A percentile compares a stretch with the other conserved stretches of the same genome.
Evolutionary conservation across 2,888 invertebrate genomes (phyloP).

Genomic region (Erebia epiphron): DNA sequence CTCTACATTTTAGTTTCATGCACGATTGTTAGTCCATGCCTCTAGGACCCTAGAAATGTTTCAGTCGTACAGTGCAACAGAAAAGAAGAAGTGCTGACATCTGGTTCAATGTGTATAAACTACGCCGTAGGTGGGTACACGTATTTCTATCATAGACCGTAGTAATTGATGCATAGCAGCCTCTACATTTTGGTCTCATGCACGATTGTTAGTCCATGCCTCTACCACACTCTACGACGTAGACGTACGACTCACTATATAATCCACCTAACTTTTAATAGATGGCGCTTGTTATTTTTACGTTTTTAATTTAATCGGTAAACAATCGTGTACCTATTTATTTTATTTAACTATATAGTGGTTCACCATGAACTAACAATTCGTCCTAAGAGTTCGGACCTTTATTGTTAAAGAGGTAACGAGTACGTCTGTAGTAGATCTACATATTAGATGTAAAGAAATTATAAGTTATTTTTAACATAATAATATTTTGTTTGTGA

Average conservation of each 20-base stretch:
- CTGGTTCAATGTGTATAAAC: not conserved
- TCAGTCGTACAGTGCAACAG: too few species aligned
- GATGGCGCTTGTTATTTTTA: not conserved
- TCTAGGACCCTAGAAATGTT: too few species aligned
- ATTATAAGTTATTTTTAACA: too few species aligned
- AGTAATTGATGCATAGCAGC: not conserved
- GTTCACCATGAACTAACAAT: not conserved
- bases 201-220: not conserved
- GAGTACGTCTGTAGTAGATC: too few species aligned
- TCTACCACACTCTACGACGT: not conserved
- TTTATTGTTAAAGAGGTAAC: too few species aligned
- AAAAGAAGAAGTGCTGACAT: not conserved
- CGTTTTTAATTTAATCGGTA: not conserved
- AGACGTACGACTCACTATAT: not conserved
- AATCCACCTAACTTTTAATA: not conserved
- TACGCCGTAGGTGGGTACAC: not conserved
- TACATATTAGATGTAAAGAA: too few species aligned
- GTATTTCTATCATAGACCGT: not conserved
- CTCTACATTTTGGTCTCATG: not conserved
- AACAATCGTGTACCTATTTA: not conserved
- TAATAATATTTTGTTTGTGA: too few species aligned
- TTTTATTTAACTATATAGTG: not conserved
- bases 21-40: not conserved
- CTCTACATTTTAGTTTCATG: not conserved
- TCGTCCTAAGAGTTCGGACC: too few species aligned